Conservation (phyloP, 2,113 vertebrate species). For the Heterotis niloticus region DNA sequence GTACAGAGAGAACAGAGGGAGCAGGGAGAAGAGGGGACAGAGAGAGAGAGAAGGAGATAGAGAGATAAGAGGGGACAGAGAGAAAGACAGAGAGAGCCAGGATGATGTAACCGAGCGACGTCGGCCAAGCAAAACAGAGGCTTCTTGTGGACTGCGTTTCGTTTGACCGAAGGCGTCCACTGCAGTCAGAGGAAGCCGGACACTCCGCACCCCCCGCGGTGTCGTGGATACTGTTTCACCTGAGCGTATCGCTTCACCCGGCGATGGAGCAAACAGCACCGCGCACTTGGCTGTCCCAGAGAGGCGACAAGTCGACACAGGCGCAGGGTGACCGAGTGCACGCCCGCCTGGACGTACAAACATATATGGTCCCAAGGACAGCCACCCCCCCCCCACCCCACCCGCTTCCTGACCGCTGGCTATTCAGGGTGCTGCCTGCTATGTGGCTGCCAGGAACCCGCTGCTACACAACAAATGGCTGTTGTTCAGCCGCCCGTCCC, state of each 20-base stretch:
- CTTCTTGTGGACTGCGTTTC: slow-evolving; percentile 9
- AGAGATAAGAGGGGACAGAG: neutral
- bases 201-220: neutral
- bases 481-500: neutral
- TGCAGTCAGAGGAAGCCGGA: neutral
- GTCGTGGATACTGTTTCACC: slow-evolving; percentile 21
- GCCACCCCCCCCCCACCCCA: neutral
- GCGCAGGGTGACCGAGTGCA: neutral
- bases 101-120: slow-evolving; percentile 7
- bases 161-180: neutral
- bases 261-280: neutral
- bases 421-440: neutral
- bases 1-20: neutral
- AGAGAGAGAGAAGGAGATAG: neutral
- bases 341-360: neutral
- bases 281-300: neutral
- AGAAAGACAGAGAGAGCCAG: neutral
- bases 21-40: neutral
- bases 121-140: slow-evolving; percentile 18
- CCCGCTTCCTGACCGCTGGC: neutral
- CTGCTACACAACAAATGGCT: neutral
- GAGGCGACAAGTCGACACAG: neutral
- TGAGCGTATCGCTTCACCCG: slow-evolving; percentile 1
- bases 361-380: too few species aligned
- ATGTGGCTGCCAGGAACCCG: neutral